These are phyloP conservation scores for Pelodiscus sinensis DNA, from an alignment of 2,113 vertebrate genomes.

Conservation along the genomic window DNA sequence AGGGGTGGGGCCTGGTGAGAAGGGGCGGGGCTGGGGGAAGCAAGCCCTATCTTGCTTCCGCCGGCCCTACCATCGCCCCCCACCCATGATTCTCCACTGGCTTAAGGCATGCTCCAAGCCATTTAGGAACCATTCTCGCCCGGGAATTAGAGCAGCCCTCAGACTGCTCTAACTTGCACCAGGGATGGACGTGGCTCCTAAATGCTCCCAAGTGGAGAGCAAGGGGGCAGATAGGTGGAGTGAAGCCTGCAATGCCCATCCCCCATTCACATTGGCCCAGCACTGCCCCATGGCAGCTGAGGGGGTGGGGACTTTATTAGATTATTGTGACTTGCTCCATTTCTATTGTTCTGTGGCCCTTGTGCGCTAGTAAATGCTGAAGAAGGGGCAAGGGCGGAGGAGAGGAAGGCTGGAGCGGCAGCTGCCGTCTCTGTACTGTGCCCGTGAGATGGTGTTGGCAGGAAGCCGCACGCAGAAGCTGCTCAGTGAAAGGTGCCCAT, in stretches of 20 bases:
- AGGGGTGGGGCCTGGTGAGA: too few relatives aligned
- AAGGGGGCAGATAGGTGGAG: fast-evolving
- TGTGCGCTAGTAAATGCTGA: fast-evolving
- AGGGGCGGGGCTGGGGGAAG: too few relatives aligned
- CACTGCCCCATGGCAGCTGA: fast-evolving
- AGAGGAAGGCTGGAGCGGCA: not conserved
- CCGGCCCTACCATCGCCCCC: too few relatives aligned
- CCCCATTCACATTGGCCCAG: fast-evolving
- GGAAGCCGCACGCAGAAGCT: not conserved
- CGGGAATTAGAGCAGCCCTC: not conserved
- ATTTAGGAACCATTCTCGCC: not conserved
- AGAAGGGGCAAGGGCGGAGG: not conserved
- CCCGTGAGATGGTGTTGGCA: not conserved
- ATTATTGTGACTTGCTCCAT: not conserved
- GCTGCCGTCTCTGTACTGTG: not conserved
- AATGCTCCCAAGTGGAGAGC: not conserved
- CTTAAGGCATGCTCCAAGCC: not conserved
- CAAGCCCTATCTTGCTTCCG: too few relatives aligned
- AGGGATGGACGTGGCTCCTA: fast-evolving
- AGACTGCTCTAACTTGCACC: not conserved
- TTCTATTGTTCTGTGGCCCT: not conserved
- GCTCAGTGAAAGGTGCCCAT: not conserved
- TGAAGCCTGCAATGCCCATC: fast-evolving
- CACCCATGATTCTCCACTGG: not conserved
- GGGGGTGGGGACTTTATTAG: not conserved